Evolutionary conservation across 2,113 vertebrate genomes (phyloP).

Genomic region (Barbus barbus): DNA sequence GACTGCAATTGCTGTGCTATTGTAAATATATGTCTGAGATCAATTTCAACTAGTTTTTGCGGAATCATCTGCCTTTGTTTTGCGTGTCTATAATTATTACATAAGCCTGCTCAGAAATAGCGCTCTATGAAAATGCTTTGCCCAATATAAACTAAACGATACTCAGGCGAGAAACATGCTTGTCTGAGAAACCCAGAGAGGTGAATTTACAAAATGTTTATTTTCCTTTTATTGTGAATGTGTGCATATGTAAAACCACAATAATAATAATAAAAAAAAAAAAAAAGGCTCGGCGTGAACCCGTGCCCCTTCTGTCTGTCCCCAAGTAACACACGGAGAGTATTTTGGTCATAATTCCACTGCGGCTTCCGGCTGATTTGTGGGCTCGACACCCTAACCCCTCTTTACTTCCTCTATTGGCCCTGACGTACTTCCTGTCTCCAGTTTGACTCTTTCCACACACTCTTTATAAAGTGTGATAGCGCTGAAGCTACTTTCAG

Average conservation of each 20-base stretch:
- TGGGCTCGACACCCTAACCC: slow-evolving; percentile 81
- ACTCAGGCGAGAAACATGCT: slow-evolving; percentile 60
- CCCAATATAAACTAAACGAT: slow-evolving; percentile 53
- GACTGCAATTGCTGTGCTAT: not conserved
- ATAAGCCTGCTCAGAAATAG: slow-evolving; percentile 33
- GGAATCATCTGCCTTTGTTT: not conserved
- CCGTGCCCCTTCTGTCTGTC: slow-evolving; percentile 59
- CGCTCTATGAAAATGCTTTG: slow-evolving; percentile 21
- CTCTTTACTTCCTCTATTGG: slow-evolving; percentile 87
- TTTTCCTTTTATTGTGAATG: slow-evolving; percentile 71
- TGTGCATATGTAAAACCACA: slow-evolving; percentile 46
- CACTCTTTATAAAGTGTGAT: slow-evolving; percentile 69
- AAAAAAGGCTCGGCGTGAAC: slow-evolving; percentile 40
- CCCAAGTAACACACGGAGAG: slow-evolving; percentile 77
- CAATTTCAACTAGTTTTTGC: not conserved
- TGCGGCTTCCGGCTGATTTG: slow-evolving; percentile 79
- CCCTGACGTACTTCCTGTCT: slow-evolving; percentile 92
- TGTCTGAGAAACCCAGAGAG: no score
- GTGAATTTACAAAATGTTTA: slow-evolving; percentile 75
- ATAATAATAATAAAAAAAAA: not conserved
- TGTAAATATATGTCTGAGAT: not conserved
- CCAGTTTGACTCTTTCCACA: slow-evolving; percentile 90
- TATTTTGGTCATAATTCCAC: slow-evolving; percentile 96
- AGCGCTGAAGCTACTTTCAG: slow-evolving; percentile 54
- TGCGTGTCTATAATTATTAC: slow-evolving; percentile 26